A percentile compares a stretch with the other conserved stretches of the same genome.
Conservation (phyloP, 2,888 invertebrate species). For the Sacculina carcini region DNA sequence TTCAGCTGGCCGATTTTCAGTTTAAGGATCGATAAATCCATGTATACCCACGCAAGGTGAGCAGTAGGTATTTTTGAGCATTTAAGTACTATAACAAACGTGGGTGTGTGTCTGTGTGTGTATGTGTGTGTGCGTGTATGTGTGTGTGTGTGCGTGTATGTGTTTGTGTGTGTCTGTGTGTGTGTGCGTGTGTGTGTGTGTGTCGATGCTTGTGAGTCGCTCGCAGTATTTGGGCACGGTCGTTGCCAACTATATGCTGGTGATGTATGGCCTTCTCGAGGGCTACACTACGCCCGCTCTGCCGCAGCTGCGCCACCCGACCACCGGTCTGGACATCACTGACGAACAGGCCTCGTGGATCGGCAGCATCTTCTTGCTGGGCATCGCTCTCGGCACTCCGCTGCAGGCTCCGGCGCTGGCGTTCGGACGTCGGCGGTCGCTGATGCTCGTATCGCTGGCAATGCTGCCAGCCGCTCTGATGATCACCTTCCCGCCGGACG, state of each 20-base stretch:
- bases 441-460: not conserved
- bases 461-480: not conserved
- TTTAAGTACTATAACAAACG: no score
- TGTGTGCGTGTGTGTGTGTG: no score
- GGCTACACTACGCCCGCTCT: conserved; percentile 43
- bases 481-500: not conserved
- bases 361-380: not conserved
- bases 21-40: no score
- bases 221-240: conserved; percentile 62
- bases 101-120: no score
- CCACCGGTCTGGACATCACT: not conserved
- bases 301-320: not conserved
- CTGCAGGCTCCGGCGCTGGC: not conserved
- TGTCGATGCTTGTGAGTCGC: no score
- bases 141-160: no score
- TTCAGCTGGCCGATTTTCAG: no score
- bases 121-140: no score
- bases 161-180: no score
- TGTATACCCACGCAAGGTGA: no score
- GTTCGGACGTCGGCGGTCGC: not conserved
- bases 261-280: conserved; percentile 58
- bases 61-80: no score
- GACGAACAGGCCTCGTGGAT: conserved; percentile 1
- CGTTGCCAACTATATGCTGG: conserved; percentile 41
- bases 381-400: not conserved